Conservation (phyloP, 2,797 vertebrate genomes). For the Microcaecilia unicolor region DNA sequence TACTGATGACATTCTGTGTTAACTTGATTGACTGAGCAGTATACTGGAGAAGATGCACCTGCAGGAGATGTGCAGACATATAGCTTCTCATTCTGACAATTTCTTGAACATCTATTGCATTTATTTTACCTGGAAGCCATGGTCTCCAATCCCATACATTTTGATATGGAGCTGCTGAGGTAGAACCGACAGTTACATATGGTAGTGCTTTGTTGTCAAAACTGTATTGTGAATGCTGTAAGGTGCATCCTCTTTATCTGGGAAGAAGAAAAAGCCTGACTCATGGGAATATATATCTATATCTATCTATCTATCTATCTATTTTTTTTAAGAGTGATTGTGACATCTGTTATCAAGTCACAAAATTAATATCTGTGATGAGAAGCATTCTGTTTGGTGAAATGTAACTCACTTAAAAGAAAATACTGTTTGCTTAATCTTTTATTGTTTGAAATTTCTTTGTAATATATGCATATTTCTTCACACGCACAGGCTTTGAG, state of each 20-base stretch:
- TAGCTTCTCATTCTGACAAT: slow-evolving; percentile 52
- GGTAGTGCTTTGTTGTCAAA: slow-evolving; percentile 53
- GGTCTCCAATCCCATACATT: slow-evolving; percentile 39
- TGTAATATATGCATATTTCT: no score
- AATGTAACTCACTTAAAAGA: no score
- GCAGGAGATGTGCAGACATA: slow-evolving; percentile 55
- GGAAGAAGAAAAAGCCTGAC: slow-evolving; percentile 22
- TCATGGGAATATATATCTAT: no score
- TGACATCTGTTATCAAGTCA: no score
- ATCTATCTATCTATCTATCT: no score
- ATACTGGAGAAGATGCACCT: slow-evolving; percentile 58
- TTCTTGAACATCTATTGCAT: slow-evolving; percentile 44
- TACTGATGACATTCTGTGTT: slow-evolving; percentile 71
- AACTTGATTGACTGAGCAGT: slow-evolving; percentile 67
- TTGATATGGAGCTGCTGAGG: slow-evolving; percentile 43
- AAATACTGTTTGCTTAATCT: slow-evolving; percentile 36
- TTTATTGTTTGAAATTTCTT: slow-evolving; percentile 43
- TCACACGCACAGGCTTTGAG: slow-evolving; percentile 78
- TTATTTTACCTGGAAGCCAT: slow-evolving; percentile 39
- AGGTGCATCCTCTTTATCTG: slow-evolving; percentile 35
- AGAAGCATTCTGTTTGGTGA: no score
- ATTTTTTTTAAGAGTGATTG: no score
- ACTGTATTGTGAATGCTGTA: slow-evolving; percentile 39
- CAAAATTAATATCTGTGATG: no score
- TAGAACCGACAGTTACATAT: slow-evolving; percentile 39